phyloP scores from a whole-genome alignment of 2,797 vertebrate species.

The Fratercula arctica region DNA sequence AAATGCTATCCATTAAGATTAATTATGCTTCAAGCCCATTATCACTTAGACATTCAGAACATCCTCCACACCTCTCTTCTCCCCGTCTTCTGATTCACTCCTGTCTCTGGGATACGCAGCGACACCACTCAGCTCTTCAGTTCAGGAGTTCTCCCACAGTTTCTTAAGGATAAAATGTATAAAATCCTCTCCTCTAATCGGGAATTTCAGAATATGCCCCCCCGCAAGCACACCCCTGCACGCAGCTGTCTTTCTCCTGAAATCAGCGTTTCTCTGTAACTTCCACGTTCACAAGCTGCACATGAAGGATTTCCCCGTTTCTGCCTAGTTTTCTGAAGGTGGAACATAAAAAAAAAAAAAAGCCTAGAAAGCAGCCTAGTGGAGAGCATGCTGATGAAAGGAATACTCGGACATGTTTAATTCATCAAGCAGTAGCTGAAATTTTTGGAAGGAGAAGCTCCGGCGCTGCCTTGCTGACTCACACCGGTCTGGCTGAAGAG shows the following conservation, averaged over 20 bases:
- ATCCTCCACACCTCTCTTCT: neutral
- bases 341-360: neutral
- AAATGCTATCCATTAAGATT: neutral
- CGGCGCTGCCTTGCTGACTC: neutral
- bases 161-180: neutral
- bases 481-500: neutral
- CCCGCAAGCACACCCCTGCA: neutral
- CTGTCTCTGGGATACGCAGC: neutral
- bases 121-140: neutral
- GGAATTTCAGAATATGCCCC: neutral
- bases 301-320: neutral
- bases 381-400: neutral
- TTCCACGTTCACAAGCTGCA: neutral
- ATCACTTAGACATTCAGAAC: neutral
- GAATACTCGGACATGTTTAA: neutral
- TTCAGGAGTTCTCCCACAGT: neutral
- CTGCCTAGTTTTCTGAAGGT: neutral
- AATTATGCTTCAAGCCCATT: neutral
- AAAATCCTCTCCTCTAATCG: neutral
- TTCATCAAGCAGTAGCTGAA: neutral
- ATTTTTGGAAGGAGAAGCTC: neutral
- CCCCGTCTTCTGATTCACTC: neutral
- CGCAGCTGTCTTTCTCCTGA: neutral
- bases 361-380: neutral
- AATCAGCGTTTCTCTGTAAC: neutral